Base-by-base conservation (phyloP, 2,888 invertebrate genomes). In the Yponomeuta plumbellus region DNA sequence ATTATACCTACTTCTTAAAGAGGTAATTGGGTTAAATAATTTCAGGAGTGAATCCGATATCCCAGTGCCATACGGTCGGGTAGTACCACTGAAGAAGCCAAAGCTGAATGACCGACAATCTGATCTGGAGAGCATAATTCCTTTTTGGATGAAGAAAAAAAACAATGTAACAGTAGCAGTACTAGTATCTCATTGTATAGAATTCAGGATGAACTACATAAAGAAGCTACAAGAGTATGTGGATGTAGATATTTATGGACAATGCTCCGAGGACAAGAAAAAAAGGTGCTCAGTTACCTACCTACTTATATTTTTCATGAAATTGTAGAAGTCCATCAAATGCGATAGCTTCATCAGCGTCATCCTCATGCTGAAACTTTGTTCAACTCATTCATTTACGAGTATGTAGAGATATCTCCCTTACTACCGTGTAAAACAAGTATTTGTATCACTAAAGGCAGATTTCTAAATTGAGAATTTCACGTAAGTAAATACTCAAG, bases 31-130 rank as follows among this genome's bases (percentile, higher is more conserved):
- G 34, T 34, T 6, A 34, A 5, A 34, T 34, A 52, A 78, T 77
- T 93, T 76, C 80, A 93, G 95, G 75, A 90, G 85, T 76, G 92
- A 93, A 69, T 90, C 94, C 2, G 94, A 94, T 71, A 86, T 94
- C 20, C 94, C 94, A 0, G 93, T 94, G 4, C 94, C 94, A 0
- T 94, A 94, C 67, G 94, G 94, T 0, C 88, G 94, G 63, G 92
- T 93, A 2, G 67, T 93, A 1, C 72, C 83, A 3, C 68, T 84
- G 11, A 68, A 68, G 8, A 65, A 69, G 23, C 75, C 63, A 13
- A 8, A 22, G 6, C 79, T 8, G 11, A 74, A 39, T 65, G 71
- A 17, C 2, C 56, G 11, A 66, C 69, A 23, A 58, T 72, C 13
- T 68, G 71, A 8, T 5, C 66, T 17, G 66, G 69, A 64, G 71